phyloP scores from a whole-genome alignment of 2,113 vertebrate genomes.

The Tyto alba region DNA sequence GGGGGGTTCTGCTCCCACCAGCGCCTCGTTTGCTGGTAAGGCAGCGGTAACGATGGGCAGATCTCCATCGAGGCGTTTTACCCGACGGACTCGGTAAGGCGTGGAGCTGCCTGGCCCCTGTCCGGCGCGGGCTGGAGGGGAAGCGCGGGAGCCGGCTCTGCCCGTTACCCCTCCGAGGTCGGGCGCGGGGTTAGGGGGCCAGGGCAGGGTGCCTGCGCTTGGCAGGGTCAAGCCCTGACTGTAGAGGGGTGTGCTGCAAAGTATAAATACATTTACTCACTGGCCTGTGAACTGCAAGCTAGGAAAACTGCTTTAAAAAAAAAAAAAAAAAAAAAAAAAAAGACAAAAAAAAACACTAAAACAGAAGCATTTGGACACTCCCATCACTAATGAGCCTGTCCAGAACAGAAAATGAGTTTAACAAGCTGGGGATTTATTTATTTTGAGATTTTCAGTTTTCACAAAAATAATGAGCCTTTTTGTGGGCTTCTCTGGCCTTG shows the following conservation, averaged over 20 bases:
- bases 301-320: not conserved
- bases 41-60: not conserved
- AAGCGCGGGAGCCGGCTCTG: not conserved
- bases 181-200: not conserved
- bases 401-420: not conserved
- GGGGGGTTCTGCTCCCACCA: not conserved
- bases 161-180: rapidly evolving
- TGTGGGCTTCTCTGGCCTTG: not conserved
- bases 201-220: not conserved
- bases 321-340: not conserved
- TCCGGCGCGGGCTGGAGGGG: not conserved
- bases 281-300: not conserved
- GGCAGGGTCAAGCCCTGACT: not conserved
- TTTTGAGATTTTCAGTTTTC: not conserved
- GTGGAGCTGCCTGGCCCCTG: not conserved
- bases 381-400: not conserved
- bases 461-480: not conserved
- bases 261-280: not conserved
- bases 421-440: not conserved
- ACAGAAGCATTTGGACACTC: rapidly evolving
- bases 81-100: rapidly evolving
- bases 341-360: too few relatives aligned
- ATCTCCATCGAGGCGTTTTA: rapidly evolving
- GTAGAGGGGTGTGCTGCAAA: not conserved
- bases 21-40: not conserved